A percentile compares a stretch with the other conserved stretches of the same genome.
phyloP scores from a whole-genome alignment of 2,888 invertebrate genomes.

The Sphaerophoria taeniata region DNA sequence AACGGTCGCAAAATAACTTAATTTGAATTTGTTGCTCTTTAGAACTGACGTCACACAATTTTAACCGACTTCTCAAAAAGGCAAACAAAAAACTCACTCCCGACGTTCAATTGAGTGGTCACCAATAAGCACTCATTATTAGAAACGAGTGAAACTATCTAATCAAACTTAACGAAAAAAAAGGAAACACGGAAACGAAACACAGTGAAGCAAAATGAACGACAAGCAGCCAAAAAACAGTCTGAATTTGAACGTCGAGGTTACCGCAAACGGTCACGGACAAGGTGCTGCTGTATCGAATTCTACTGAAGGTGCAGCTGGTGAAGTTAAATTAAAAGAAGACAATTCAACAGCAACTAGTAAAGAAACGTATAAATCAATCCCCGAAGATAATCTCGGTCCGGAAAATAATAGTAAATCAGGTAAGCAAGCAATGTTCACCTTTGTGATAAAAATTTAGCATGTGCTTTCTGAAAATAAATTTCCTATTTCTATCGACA shows the following conservation, averaged over 20 bases:
- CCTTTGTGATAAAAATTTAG: neutral
- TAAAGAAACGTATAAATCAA: conserved; percentile 84
- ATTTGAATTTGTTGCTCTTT: conserved; percentile 27
- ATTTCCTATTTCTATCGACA: neutral
- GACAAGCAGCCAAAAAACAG: conserved; percentile 70
- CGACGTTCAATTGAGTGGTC: conserved; percentile 4
- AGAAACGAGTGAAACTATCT: conserved; percentile 39
- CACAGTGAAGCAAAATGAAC: conserved; percentile 53
- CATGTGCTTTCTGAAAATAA: conserved; percentile 9
- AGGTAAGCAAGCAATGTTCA: conserved; percentile 31
- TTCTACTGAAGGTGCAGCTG: conserved; percentile 41
- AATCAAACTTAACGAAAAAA: conserved; percentile 40
- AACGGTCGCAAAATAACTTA: conserved; percentile 19
- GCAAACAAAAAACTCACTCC: conserved; percentile 44
- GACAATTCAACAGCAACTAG: conserved; percentile 28
- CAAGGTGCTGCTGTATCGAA: conserved; percentile 38
- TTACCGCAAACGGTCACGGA: conserved; percentile 27
- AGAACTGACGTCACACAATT: conserved; percentile 12
- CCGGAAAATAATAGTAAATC: conserved; percentile 46
- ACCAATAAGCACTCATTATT: conserved; percentile 10
- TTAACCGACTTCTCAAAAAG: conserved; percentile 25
- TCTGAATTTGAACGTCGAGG: conserved; percentile 76
- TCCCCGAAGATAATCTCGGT: conserved; percentile 85
- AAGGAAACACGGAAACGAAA: conserved; percentile 60
- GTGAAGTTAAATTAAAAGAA: conserved; percentile 35